Conservation (phyloP, 2,888 invertebrate species). For the Drosophila kambysellisi region DNA sequence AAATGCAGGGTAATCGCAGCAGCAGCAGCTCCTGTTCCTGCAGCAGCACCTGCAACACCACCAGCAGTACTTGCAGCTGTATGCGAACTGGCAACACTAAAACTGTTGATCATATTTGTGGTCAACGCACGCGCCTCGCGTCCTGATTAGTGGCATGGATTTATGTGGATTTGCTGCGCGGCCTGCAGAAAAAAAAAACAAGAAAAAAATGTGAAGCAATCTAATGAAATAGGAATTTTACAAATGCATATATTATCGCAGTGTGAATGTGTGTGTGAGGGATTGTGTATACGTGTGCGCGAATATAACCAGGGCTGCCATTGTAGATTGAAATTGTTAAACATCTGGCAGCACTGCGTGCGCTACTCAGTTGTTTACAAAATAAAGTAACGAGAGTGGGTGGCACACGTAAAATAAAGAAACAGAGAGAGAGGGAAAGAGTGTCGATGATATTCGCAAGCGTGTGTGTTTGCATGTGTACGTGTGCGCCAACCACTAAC, state of each 20-base stretch:
- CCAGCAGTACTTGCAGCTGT: constrained; percentile 34
- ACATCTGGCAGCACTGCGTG: constrained; percentile 61
- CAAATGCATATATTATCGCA: constrained; percentile 53
- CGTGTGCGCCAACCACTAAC: constrained; percentile 59
- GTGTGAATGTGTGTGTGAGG: constrained; percentile 9
- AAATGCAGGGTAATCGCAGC: constrained; percentile 64
- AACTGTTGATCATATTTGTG: constrained; percentile 63
- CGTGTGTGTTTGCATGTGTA: constrained; percentile 19
- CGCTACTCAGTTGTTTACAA: constrained; percentile 69
- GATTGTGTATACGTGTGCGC: constrained; percentile 35
- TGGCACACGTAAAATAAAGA: constrained; percentile 10
- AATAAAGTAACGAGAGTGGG: constrained; percentile 54
- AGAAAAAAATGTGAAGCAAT: constrained; percentile 7
- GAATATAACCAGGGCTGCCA: constrained; percentile 55
- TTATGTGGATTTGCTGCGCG: constrained; percentile 11
- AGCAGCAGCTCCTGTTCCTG: constrained; percentile 31
- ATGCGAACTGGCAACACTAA: constrained; percentile 60
- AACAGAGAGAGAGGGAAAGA: constrained; percentile 1
- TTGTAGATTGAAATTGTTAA: constrained; percentile 34
- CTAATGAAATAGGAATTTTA: constrained; percentile 57
- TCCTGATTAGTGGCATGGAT: constrained; percentile 38
- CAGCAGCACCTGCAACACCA: constrained; percentile 24
- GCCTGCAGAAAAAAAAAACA: constrained; percentile 39
- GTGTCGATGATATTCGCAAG: constrained; percentile 44
- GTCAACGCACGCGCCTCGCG: constrained; percentile 14